These are phyloP conservation scores for Patiria miniata DNA, from an alignment of 35 echinoderm and acorn worm genomes.

Conservation along the genomic window DNA sequence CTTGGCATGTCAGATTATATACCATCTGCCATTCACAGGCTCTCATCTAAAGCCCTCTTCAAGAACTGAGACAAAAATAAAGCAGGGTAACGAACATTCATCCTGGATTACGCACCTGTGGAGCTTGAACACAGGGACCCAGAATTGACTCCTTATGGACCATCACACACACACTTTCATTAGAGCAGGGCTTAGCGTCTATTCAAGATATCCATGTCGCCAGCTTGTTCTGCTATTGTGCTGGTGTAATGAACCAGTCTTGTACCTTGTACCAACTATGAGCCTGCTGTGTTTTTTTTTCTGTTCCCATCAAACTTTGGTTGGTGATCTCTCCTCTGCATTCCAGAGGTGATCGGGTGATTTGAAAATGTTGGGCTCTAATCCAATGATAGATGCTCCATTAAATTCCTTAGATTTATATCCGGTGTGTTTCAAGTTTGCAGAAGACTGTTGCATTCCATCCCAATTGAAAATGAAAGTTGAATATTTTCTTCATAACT, in stretches of 20 bases:
- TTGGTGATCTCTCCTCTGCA: neutral
- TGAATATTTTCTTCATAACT: too few species aligned
- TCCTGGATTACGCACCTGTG: neutral
- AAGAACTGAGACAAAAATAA: too few species aligned
- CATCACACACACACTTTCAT: neutral
- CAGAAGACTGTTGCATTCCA: too few species aligned
- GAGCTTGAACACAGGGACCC: neutral
- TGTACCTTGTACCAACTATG: neutral
- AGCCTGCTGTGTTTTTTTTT: neutral
- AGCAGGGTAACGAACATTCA: too few species aligned
- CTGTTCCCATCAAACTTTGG: neutral
- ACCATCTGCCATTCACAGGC: neutral
- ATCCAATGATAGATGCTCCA: neutral
- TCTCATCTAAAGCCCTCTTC: neutral
- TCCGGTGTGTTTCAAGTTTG: too few species aligned
- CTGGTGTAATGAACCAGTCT: slow-evolving; percentile 4
- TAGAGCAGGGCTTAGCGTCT: neutral
- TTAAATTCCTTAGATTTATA: too few species aligned
- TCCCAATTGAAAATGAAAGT: too few species aligned
- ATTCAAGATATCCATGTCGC: neutral
- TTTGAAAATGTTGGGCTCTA: neutral
- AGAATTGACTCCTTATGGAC: neutral
- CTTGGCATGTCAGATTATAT: slow-evolving; percentile 14
- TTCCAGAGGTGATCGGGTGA: neutral
- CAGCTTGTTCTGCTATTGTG: neutral